These are phyloP conservation scores for Ia io DNA, from an alignment of 2,113 vertebrate genomes.

Conservation along the genomic window DNA sequence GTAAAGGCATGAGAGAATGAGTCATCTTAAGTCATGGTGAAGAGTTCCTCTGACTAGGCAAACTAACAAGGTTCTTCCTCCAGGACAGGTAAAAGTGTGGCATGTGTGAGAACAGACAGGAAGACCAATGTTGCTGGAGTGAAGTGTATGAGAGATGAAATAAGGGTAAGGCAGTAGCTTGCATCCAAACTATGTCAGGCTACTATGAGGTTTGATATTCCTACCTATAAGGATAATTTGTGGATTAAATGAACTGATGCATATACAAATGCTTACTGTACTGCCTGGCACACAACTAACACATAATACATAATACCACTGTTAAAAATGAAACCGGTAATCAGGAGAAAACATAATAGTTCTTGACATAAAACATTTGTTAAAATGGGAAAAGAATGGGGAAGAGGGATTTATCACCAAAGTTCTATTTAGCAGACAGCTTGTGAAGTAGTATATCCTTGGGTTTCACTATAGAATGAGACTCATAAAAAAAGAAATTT, in stretches of 20 bases:
- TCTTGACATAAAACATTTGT: not conserved
- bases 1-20: not conserved
- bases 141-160: not conserved
- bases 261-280: not conserved
- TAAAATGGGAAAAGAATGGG: not conserved
- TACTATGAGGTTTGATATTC: not conserved
- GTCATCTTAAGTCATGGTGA: not conserved
- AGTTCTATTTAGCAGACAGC: not conserved
- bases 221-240: not conserved
- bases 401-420: not conserved
- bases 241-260: not conserved
- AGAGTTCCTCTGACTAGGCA: not conserved
- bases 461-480: not conserved
- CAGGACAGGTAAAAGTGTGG: not conserved
- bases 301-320: not conserved
- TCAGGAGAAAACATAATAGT: not conserved
- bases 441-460: not conserved
- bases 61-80: not conserved
- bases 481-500: slow-evolving; percentile 42
- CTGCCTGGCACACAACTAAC: not conserved
- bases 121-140: not conserved
- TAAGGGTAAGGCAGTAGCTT: not conserved
- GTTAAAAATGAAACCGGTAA: not conserved
- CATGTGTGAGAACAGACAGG: not conserved
- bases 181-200: not conserved